A percentile compares a stretch with the other conserved stretches of the same genome.
Conservation (phyloP, 2,797 vertebrate genomes). For the Malurus splendens region DNA sequence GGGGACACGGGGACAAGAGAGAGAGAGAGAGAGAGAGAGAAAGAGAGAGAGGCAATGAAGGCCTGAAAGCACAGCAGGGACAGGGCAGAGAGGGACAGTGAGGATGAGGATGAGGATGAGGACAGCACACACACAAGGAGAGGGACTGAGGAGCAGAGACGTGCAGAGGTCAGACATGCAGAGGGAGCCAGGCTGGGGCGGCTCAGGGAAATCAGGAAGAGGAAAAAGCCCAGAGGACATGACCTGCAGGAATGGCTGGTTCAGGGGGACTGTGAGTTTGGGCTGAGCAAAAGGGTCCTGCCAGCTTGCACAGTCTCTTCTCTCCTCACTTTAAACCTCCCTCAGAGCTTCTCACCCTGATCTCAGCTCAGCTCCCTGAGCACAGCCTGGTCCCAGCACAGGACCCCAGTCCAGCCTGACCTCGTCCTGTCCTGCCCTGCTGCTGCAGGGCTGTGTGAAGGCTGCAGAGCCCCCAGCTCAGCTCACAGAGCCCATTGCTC, state of each 20-base stretch:
- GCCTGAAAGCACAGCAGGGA: slow-evolving; percentile 74
- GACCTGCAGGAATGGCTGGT: not conserved
- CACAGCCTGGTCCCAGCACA: too few species aligned
- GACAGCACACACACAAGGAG: not conserved
- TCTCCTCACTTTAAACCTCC: not conserved
- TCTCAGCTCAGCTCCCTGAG: not conserved
- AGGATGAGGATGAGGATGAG: not conserved
- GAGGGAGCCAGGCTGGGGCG: not conserved
- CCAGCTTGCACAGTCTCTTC: not conserved
- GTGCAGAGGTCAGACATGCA: not conserved
- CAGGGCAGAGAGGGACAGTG: slow-evolving; percentile 28
- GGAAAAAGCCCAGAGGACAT: not conserved
- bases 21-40: slow-evolving; percentile 82
- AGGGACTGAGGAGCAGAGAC: not conserved
- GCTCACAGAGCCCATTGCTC: too few species aligned
- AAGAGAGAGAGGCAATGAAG: slow-evolving; percentile 86
- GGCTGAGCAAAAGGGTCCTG: not conserved
- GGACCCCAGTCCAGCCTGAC: too few species aligned
- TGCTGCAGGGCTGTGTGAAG: too few species aligned
- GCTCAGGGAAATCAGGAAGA: not conserved
- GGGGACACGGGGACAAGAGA: slow-evolving; percentile 76
- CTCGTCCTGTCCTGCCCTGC: too few species aligned
- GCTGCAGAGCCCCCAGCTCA: too few species aligned
- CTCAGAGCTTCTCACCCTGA: not conserved
- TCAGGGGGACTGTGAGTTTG: not conserved